Evolutionary conservation across 1,140 invertebrate species (phyloP), one percentile per base, ranked within the genome.

Genomic region (Tribolium castaneum): DNA sequence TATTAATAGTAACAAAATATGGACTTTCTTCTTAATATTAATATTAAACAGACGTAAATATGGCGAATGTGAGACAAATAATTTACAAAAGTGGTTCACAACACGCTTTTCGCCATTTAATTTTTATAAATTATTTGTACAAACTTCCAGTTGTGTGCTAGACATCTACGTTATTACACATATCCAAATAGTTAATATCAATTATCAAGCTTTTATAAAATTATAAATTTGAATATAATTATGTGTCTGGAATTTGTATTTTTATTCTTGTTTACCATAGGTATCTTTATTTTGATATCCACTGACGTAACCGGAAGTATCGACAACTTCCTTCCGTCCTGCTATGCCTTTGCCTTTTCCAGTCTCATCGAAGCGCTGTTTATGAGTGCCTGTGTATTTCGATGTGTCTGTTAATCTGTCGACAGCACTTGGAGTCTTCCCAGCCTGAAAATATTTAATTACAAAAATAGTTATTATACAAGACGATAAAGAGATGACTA

Each of bases 341-440:
- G 94, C 91, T 75, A 96, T 95, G 0, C 96, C 96, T 84, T 94
- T 94, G n/a, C 96, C 96, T 87, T 96, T 96, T 13, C 96, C 96
- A 0, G 89, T 88, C 52, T 94, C 92, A 86, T 97, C 95, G 84
- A 97, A 98, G 30, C 96, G 90, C 80, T 96, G 93, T 84, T 95
- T 97, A 86, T 97, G 95, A 0, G 95, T 96, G 5, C 96, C 96
- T 0, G 96, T 97, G 87, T 97, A 98, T 85, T 96, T 97, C 75
- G 91, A 93, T 3, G 94, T 92, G 84, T 97, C 96, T 6, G 97
- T 99, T 79, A 99, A 85, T 71, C 96, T 90, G 75, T 96, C 94
- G 1, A 98, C 94, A 3, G 95, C 91, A 2, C 92, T 91, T 0
- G 92, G 91, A 14, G 92, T 93, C 77, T 83, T 79, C 1, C 81